A percentile compares a stretch with the other conserved stretches of the same genome.
phyloP scores from a whole-genome alignment of 2,888 invertebrate species.

The Ceratothoa steindachneri region DNA sequence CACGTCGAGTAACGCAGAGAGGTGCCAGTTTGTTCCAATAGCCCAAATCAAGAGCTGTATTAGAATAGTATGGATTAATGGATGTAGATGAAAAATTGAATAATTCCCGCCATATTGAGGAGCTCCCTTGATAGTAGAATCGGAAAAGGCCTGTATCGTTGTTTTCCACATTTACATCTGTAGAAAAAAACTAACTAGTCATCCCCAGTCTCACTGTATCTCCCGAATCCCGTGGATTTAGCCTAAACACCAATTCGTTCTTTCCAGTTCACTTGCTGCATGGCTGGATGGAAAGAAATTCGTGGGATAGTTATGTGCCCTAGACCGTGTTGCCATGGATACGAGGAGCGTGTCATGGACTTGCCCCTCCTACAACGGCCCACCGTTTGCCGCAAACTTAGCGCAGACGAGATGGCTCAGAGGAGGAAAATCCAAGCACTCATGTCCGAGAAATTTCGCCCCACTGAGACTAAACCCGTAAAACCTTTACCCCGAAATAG shows the following conservation, averaged over 20 bases:
- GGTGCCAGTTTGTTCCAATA: too few species aligned
- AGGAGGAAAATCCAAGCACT: constrained; percentile 53
- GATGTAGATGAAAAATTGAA: too few species aligned
- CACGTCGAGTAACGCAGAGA: too few species aligned
- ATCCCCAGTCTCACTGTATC: background rate
- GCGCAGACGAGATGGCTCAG: constrained; percentile 22
- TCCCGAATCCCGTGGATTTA: too few species aligned
- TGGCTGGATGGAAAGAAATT: constrained; percentile 48
- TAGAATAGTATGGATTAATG: too few species aligned
- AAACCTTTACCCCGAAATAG: too few species aligned
- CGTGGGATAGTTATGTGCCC: constrained; percentile 40
- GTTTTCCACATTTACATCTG: too few species aligned
- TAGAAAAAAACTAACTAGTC: background rate
- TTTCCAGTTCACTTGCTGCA: constrained; percentile 47
- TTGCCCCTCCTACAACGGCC: constrained; percentile 41
- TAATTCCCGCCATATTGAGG: too few species aligned
- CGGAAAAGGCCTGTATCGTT: too few species aligned
- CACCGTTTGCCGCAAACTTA: constrained; percentile 40
- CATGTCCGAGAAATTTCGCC: background rate
- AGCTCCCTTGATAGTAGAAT: too few species aligned
- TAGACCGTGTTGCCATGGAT: constrained; percentile 47
- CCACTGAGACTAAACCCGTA: background rate
- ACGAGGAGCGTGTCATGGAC: constrained; percentile 38
- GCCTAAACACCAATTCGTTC: too few species aligned
- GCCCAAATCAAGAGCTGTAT: too few species aligned